phyloP scores from a whole-genome alignment of 2,888 invertebrate species.

The Drosophila antonietae region DNA sequence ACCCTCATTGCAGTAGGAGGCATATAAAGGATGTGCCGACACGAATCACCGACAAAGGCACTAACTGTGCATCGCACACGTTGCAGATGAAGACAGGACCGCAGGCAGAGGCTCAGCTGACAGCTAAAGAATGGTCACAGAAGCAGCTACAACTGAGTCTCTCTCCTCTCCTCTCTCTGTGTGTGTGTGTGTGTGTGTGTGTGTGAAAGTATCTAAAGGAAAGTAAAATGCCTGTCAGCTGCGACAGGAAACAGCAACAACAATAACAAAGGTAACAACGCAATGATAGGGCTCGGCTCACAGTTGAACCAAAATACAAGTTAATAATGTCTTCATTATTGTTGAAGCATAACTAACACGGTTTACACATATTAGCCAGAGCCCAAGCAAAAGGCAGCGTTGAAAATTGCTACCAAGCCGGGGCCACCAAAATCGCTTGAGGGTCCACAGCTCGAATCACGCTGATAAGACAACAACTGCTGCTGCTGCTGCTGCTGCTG shows the following conservation, averaged over 20 bases:
- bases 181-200: conserved; percentile 60
- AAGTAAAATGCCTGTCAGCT: conserved; percentile 77
- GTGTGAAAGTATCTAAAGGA: conserved; percentile 67
- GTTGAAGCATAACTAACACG: conserved; percentile 82
- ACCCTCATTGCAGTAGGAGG: conserved; percentile 58
- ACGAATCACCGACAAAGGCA: conserved; percentile 74
- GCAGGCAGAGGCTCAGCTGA: conserved; percentile 64
- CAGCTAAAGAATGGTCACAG: conserved; percentile 72
- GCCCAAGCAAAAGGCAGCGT: conserved; percentile 38
- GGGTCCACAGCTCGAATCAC: conserved; percentile 36
- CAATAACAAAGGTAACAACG: conserved; percentile 18
- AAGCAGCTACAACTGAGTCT: conserved; percentile 44
- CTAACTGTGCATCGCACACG: conserved; percentile 78
- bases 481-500: conserved; percentile 23
- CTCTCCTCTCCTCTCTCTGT: conserved; percentile 1
- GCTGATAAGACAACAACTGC: conserved; percentile 55
- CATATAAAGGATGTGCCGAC: conserved; percentile 72
- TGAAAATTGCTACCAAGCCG: conserved; percentile 34
- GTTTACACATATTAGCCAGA: conserved; percentile 83
- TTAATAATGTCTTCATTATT: conserved; percentile 84
- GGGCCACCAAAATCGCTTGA: conserved; percentile 48
- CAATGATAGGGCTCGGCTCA: conserved; percentile 47
- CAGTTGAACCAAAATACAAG: conserved; percentile 73
- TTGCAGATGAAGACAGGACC: conserved; percentile 68
- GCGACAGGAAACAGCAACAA: conserved; percentile 66